phyloP scores from a whole-genome alignment of 2,797 vertebrate species.

The Champsocephalus esox region DNA sequence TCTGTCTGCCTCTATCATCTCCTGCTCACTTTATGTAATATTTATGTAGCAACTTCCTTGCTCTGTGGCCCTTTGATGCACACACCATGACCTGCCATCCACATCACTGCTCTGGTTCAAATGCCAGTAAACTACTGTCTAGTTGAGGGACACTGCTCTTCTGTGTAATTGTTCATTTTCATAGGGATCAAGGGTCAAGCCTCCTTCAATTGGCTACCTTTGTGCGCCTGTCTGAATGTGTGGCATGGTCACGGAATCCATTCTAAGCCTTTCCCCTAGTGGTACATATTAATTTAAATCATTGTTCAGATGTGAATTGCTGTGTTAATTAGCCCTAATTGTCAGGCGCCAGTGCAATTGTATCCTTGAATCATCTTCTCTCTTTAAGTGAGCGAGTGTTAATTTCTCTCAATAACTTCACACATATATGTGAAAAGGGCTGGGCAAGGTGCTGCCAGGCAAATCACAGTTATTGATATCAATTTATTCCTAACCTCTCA shows the following conservation, averaged over 20 bases:
- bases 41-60: conserved; percentile 37
- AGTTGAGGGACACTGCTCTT: conserved; percentile 30
- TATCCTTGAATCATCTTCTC: conserved; percentile 42
- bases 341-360: conserved; percentile 42
- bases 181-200: conserved; percentile 47
- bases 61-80: conserved; percentile 17
- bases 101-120: conserved; percentile 45
- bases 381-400: conserved; percentile 52
- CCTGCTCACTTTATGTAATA: conserved; percentile 42
- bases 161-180: conserved; percentile 56
- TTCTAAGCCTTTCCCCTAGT: conserved; percentile 27
- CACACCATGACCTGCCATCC: conserved; percentile 16
- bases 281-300: conserved; percentile 49
- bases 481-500: conserved; percentile 78
- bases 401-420: conserved; percentile 64
- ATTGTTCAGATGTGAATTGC: conserved; percentile 50
- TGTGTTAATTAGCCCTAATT: conserved; percentile 58
- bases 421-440: conserved; percentile 74
- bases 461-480: conserved; percentile 83
- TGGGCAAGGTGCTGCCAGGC: conserved; percentile 69
- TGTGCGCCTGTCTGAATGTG: conserved; percentile 18
- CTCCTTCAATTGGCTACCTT: conserved; percentile 39
- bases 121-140: conserved; percentile 37
- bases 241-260: conserved; percentile 21
- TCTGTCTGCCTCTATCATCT: conserved; percentile 23